Evolutionary conservation across 2,113 vertebrate genomes (phyloP), one percentile per base, ranked within the genome.

Genomic region (Zosterops pallidus): DNA sequence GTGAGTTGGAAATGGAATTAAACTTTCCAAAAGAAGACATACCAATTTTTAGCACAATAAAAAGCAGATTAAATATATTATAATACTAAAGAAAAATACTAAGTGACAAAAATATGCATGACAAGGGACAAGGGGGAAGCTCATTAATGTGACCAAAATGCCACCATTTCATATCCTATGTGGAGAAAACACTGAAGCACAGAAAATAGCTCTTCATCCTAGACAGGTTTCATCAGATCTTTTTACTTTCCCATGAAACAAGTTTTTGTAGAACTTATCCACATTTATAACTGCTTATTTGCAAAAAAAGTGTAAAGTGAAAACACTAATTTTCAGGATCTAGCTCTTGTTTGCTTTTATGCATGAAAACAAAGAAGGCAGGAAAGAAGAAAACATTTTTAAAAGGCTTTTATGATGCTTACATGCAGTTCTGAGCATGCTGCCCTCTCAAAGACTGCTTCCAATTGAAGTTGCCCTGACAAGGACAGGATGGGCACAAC

Each of bases 391-490:
- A 81, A 83, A 65, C 33, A 29, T 26, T 53, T 56, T 53, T 0
- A 12, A 50, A 84, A 91, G 9, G 14, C 33, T 68, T 89, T 72
- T 80, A 64, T 72, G 15, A 90, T 6, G 50, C 20, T 79, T 72
- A 82, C 49, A 87, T 82, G 65, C 42, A 68, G 62, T 75, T 86
- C 57, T 63, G 72, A 74, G 47, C 65, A 67, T 7, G 47, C 19
- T 77, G 46, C 8, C 15, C 42, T 60, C 85, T 71, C 25, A 50
- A 70, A 57, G 44, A 29, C 29, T 33, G 33, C 14, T 95, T 74
- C 52, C 0, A 0, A 49, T 7, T 0, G 0, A 75, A 91, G 44
- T 28, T 91, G 47, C 33, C 46, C 49, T 80, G 49, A 72, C 25
- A 72, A 79, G 26, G 44, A 71, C 33, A 85, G 39, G 56, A 60